Evolutionary conservation across 2,113 vertebrate genomes (phyloP), one percentile per base, ranked within the genome.

Genomic region (Helogale parvula): DNA sequence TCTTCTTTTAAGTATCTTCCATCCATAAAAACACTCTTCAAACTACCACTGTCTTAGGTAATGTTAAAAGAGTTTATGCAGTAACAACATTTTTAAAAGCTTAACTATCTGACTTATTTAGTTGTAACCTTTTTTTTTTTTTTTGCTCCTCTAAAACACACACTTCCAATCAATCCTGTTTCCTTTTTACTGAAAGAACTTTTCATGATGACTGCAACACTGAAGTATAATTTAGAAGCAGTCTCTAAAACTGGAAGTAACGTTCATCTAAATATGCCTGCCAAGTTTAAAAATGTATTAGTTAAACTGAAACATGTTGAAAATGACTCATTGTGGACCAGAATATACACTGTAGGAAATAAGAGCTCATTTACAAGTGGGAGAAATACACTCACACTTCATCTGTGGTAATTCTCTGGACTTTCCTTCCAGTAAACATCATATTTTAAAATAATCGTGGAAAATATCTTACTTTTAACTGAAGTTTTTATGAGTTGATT

Each of bases 321-420:
- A 98, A 98, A 98, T 98, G 98, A 99, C 91, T 98, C 98, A 98
- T 38, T 98, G 97, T 98, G 96, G 97, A 98, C 97, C 90, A 98
- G 98, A 99, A 98, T 98, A 98, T 94, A 97, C 94, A 98, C 98
- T 97, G 97, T 98, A 99, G 98, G 98, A 99, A 98, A 98, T 98
- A 99, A 98, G 97, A 98, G 98, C 98, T 98, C 98, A 99, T 98
- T 99, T 98, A 98, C 98, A 99, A 99, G 98, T 98, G 98, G 98
- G 98, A 99, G 98, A 98, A 98, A 98, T 97, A 98, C 27, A 98
- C 97, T 99, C 98, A 98, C 98, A 98, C 98, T 98, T 99, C 98
- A 99, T 98, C 98, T 98, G 97, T 97, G 98, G 98, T 98, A 98
- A 99, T 98, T 99, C 97, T 98, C 95, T 98, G 98, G 96, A 98